Conservation (phyloP, 2,113 vertebrate species). For the Tympanuchus pallidicinctus region DNA sequence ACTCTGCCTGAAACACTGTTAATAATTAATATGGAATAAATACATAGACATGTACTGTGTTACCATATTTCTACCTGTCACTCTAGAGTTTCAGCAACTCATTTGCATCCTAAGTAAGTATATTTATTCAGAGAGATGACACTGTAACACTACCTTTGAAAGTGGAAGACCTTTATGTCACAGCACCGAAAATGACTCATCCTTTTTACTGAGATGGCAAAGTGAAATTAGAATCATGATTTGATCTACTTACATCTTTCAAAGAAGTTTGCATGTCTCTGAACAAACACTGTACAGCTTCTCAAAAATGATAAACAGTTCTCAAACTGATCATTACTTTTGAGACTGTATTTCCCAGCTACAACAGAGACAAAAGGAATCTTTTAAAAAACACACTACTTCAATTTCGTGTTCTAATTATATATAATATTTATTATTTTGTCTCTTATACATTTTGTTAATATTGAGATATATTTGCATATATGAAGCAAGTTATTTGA, state of each 20-base stretch:
- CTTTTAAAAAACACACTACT: neutral
- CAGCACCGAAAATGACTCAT: slow-evolving; percentile 37
- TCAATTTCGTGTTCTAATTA: neutral
- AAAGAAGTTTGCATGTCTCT: slow-evolving; percentile 7
- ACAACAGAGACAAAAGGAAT: neutral
- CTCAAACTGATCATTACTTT: neutral
- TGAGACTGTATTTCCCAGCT: neutral
- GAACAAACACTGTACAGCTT: neutral
- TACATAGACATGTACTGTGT: slow-evolving; percentile 52
- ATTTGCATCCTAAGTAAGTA: slow-evolving; percentile 50
- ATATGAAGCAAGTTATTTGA: neutral
- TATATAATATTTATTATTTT: neutral
- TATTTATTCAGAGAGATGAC: slow-evolving; percentile 64
- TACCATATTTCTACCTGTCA: slow-evolving; percentile 70
- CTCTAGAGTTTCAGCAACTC: slow-evolving; percentile 30
- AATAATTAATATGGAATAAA: slow-evolving; percentile 77
- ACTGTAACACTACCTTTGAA: slow-evolving; percentile 21
- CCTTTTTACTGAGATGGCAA: slow-evolving; percentile 1
- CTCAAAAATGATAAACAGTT: neutral
- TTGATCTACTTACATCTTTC: neutral
- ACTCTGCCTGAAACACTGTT: slow-evolving; percentile 70
- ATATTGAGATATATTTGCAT: neutral
- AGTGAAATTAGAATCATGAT: slow-evolving; percentile 30
- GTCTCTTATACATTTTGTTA: neutral
- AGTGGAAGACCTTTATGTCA: slow-evolving; percentile 4